These are phyloP conservation scores for Spodoptera picta DNA, from an alignment of 2,888 invertebrate genomes.

Conservation along the genomic window DNA sequence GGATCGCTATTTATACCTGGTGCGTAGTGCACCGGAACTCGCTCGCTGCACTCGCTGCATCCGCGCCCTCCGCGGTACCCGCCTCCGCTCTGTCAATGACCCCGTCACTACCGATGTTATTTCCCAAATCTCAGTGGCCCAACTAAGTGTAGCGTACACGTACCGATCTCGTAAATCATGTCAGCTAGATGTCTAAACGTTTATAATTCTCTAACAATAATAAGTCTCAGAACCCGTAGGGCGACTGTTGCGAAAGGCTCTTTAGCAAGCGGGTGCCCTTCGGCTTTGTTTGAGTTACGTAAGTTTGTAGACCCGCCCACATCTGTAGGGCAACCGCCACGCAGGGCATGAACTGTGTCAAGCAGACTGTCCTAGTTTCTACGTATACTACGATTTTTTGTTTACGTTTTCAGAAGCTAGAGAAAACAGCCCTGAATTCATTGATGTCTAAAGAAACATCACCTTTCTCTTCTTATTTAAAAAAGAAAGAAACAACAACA, in stretches of 20 bases:
- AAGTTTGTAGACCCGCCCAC: constrained; percentile 76
- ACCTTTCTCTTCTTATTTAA: too few relatives aligned
- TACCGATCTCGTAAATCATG: constrained; percentile 19
- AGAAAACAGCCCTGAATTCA: background rate
- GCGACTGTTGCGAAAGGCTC: constrained; percentile 77
- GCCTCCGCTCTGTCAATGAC: constrained; percentile 86
- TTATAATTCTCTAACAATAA: constrained; percentile 59
- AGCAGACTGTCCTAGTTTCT: constrained; percentile 82
- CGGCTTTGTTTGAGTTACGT: constrained; percentile 83
- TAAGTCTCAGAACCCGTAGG: constrained; percentile 73
- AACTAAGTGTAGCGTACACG: constrained; percentile 13
- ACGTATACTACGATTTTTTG: constrained; percentile 64
- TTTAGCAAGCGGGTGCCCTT: constrained; percentile 84
- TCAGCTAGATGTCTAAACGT: constrained; percentile 48
- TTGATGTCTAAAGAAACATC: background rate
- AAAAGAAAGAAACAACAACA: too few relatives aligned
- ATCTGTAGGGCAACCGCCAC: constrained; percentile 80
- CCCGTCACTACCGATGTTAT: constrained; percentile 64
- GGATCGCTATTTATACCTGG: constrained; percentile 88
- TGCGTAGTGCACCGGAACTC: constrained; percentile 87
- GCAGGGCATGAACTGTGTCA: constrained; percentile 82
- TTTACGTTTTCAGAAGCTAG: constrained; percentile 56
- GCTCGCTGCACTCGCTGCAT: constrained; percentile 87
- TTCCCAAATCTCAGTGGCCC: constrained; percentile 44
- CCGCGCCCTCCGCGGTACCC: constrained; percentile 82